Evolutionary conservation across 2,113 vertebrate genomes (phyloP), one percentile per base, ranked within the genome.

Genomic region (Xenus cinereus): DNA sequence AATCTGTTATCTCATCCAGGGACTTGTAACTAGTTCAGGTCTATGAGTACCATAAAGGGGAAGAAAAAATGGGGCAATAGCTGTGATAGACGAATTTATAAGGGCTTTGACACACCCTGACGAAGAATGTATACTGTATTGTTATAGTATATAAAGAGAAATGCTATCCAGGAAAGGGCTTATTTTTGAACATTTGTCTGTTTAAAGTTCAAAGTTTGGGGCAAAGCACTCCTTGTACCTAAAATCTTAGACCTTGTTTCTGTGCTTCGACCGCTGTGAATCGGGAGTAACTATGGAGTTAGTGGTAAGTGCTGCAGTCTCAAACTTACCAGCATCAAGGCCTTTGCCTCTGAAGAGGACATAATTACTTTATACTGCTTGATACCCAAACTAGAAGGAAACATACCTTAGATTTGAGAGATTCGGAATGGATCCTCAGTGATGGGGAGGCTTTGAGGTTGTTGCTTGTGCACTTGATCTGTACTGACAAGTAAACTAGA

Each of bases 271-370:
- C 27, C 12, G 26, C 15, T 33, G 43, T 50, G 87, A 78, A 60
- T 84, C 28, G 62, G 45, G n/a, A 50, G 7, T 53, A 54, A 26
- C 63, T 64, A 0, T n/a, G 24, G 57, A 53, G 39, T 69, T 68
- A 51, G 19, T 72, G 43, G 10, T 33, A 14, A 59, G 28, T 37
- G 18, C 60, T 87, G 66, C 14, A 18, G 19, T 69, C 57, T 72
- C 2, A 5, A 21, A 37, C 48, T 57, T 32, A 43, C 2, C 54
- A 50, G 56, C 76, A 28, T 17, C 0, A 0, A 62, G 64, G 60
- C 66, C 22, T 81, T 89, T 93, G 69, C 66, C 27, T 68, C 56
- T 89, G 51, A 72, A 41, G 35, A 81, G 64, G 24, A 41, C 4
- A 1, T 5, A 56, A 50, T 60, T 93, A 64, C 22, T 64, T 78